Base-by-base conservation (phyloP, 2,113 vertebrate species). In the Mirza zaza region DNA sequence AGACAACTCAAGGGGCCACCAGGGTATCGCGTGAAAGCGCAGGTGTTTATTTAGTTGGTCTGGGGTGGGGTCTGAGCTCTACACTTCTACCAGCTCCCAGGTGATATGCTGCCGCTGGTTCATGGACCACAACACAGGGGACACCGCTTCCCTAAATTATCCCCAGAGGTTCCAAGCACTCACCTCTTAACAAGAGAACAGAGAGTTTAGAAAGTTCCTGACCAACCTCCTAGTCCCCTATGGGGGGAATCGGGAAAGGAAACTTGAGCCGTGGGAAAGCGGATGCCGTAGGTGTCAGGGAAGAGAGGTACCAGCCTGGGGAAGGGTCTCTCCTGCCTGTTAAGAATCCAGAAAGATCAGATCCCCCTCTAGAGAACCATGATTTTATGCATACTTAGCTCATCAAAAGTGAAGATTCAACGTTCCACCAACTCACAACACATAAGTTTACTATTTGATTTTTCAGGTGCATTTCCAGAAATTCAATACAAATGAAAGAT, bases 391-490 rank as follows among this genome's bases (percentile, higher is more conserved):
- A 17, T 6, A 87, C 18, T 68, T n/a, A 68, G 45, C 15, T 45
- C 42, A 68, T 88, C n/a, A 82, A 48, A 96, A 83, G n/a, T 73
- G 45, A 90, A 85, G 63, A 39, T 83, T 87, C 25, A 39, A 75
- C 23, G 94, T 39, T 23, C 32, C 27, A 2, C 55, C 70, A 2
- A 52, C 9, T 13, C 48, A 32, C 25, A 39, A 57, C 45, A 34
- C 2, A 8, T 21, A 90, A 79, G 36, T 55, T 84, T 63, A 86
- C 50, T 71, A 61, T n/a, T 63, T 34, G 48, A 73, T 65, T 79
- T 86, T 93, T 94, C 1, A 59, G 39, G 39, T 87, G 9, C 13
- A 12, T 34, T 91, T 96, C 89, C 82, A 96, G 82, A 96, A 96
- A 86, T 4, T 94, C 48, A 25, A 39, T 65, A 45, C 39, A 73